A percentile compares a stretch with the other conserved stretches of the same genome.
Evolutionary conservation across 2,888 invertebrate genomes (phyloP).

Genomic region (Gisinianus flammeolus): DNA sequence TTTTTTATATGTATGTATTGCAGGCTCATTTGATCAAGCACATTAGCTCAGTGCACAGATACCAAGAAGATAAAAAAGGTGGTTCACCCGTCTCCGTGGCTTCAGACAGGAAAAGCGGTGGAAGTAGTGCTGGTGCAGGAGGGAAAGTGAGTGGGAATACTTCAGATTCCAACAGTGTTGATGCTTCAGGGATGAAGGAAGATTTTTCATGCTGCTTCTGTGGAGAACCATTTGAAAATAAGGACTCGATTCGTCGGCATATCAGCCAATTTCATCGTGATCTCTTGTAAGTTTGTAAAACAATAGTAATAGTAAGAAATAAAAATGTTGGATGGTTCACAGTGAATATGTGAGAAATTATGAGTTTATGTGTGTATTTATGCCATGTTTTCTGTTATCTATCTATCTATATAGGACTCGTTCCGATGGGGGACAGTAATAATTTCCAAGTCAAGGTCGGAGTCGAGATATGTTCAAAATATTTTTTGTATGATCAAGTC

Average conservation of each 20-base stretch:
- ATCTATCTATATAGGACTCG: too few relatives aligned
- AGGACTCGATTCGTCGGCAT: conserved; percentile 56
- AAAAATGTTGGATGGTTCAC: too few relatives aligned
- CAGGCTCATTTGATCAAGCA: conserved; percentile 59
- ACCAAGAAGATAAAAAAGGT: conserved; percentile 57
- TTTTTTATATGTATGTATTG: background rate
- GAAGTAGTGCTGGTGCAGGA: conserved; percentile 9
- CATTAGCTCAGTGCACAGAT: conserved; percentile 58
- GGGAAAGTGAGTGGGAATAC: conserved; percentile 31
- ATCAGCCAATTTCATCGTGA: conserved; percentile 58
- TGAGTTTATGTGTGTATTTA: too few relatives aligned
- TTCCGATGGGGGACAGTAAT: too few relatives aligned
- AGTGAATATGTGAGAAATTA: too few relatives aligned
- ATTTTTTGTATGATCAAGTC: too few relatives aligned
- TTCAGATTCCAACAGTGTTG: conserved; percentile 47
- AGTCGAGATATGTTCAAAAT: background rate
- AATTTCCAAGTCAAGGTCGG: background rate
- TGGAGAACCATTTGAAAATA: conserved; percentile 57
- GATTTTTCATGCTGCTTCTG: conserved; percentile 58
- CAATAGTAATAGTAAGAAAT: too few relatives aligned
- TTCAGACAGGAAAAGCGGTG: conserved; percentile 30
- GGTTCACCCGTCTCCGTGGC: conserved; percentile 27
- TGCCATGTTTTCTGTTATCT: too few relatives aligned
- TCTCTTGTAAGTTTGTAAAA: too few relatives aligned
- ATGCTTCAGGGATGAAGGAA: conserved; percentile 50